Evolutionary conservation across 2,113 vertebrate genomes (phyloP).

Genomic region (Elephantulus edwardii): DNA sequence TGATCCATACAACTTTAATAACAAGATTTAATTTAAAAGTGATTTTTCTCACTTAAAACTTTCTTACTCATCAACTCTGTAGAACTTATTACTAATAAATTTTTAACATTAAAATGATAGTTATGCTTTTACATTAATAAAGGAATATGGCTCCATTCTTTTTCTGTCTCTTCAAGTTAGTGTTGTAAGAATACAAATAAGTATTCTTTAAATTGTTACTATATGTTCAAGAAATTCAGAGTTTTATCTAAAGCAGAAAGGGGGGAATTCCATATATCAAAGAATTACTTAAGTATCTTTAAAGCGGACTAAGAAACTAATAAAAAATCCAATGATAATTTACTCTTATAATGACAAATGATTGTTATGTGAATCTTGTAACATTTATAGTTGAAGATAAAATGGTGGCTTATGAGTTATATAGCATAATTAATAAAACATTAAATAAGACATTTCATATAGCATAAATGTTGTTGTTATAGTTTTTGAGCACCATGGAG

Average conservation of each 20-base stretch:
- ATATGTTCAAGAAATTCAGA: slow-evolving; percentile 23
- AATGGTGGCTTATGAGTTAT: no score
- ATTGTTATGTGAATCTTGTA: background rate
- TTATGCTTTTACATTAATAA: slow-evolving; percentile 4
- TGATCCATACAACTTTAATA: background rate
- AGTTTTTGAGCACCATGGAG: no score
- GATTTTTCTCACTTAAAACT: slow-evolving; percentile 48
- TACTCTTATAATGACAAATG: background rate
- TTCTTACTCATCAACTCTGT: slow-evolving; percentile 15
- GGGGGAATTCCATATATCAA: background rate
- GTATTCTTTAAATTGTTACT: slow-evolving; percentile 11
- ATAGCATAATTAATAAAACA: no score
- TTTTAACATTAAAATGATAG: slow-evolving; percentile 36
- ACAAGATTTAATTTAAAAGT: slow-evolving; percentile 45
- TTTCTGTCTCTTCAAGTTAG: background rate
- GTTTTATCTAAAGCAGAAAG: background rate
- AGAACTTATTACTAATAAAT: slow-evolving; percentile 42
- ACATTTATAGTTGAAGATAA: background rate
- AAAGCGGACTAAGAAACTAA: background rate
- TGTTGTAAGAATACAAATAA: background rate
- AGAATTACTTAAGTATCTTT: slow-evolving; percentile 28
- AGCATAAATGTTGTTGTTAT: no score
- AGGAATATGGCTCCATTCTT: background rate
- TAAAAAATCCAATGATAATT: background rate
- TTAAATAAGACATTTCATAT: no score